Percentiles rank a stretch among this genome's conserved stretches.
Evolutionary conservation across 2,797 vertebrate genomes (phyloP).

Genomic region (Spinus olivaceus): DNA sequence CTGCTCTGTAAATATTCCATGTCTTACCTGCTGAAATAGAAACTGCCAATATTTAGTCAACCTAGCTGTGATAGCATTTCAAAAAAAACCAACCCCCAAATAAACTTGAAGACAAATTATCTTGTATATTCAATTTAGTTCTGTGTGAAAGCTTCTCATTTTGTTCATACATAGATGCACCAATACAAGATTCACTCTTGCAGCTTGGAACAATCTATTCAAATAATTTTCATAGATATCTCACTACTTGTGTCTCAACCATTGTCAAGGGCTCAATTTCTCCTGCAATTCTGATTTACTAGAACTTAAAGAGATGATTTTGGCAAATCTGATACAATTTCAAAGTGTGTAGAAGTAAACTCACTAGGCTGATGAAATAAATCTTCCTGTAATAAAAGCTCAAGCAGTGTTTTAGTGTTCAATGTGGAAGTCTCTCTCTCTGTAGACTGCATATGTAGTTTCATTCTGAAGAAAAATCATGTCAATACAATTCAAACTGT

Average conservation of each 20-base stretch:
- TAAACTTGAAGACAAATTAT: background rate
- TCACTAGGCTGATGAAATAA: background rate
- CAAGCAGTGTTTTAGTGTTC: background rate
- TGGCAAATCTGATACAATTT: background rate
- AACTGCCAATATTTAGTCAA: background rate
- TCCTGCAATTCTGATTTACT: background rate
- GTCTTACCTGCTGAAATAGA: background rate
- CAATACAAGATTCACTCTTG: background rate
- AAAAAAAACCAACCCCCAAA: rapidly evolving
- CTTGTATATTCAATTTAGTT: background rate
- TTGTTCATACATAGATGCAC: background rate
- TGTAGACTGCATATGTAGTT: background rate
- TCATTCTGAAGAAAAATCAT: background rate
- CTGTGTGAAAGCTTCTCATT: background rate
- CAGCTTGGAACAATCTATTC: background rate
- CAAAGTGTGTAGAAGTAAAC: background rate
- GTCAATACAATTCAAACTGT: background rate
- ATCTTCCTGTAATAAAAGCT: background rate
- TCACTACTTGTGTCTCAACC: background rate
- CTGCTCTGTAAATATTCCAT: conserved; percentile 30
- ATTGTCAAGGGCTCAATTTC: background rate
- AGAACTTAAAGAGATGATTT: background rate
- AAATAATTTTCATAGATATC: background rate
- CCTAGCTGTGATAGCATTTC: background rate
- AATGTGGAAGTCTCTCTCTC: background rate